These are phyloP conservation scores for Clanis bilineata DNA, from an alignment of 2,888 invertebrate genomes.

Conservation along the genomic window DNA sequence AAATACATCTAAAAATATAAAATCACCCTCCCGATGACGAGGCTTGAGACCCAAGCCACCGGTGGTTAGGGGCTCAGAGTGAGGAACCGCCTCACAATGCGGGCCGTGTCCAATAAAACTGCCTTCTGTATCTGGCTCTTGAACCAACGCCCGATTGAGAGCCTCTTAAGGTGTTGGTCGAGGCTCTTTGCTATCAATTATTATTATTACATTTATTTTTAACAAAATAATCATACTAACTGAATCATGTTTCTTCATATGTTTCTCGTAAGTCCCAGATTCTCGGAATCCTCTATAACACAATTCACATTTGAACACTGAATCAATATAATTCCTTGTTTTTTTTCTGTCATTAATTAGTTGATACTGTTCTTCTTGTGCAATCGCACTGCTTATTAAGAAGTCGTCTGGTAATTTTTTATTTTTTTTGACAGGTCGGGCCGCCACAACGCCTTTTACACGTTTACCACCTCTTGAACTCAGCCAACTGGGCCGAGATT, in stretches of 20 bases:
- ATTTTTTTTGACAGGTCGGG: conserved; percentile 41
- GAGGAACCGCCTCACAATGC: no score
- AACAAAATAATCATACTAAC: conserved; percentile 56
- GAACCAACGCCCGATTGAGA: no score
- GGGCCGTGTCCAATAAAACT: no score
- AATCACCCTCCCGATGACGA: no score
- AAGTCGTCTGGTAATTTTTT: conserved; percentile 56
- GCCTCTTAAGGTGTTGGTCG: no score
- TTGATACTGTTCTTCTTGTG: conserved; percentile 63
- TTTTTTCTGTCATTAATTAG: conserved; percentile 53
- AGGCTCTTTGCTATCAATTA: no score
- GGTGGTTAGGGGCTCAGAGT: no score
- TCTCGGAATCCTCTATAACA: conserved; percentile 67
- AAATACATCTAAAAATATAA: no score
- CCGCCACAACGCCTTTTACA: conserved; percentile 35
- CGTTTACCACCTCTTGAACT: conserved; percentile 43
- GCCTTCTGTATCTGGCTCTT: no score
- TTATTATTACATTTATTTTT: no score
- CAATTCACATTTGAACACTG: conserved; percentile 57
- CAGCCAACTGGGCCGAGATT: conserved; percentile 52
- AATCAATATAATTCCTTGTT: conserved; percentile 61
- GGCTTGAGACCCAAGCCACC: no score
- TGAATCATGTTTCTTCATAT: conserved; percentile 73
- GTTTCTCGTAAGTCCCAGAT: conserved; percentile 55
- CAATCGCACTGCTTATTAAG: conserved; percentile 50